Evolutionary conservation across 2,888 invertebrate genomes (phyloP), one percentile per base, ranked within the genome.

Genomic region (Leptinotarsa peninsularis): DNA sequence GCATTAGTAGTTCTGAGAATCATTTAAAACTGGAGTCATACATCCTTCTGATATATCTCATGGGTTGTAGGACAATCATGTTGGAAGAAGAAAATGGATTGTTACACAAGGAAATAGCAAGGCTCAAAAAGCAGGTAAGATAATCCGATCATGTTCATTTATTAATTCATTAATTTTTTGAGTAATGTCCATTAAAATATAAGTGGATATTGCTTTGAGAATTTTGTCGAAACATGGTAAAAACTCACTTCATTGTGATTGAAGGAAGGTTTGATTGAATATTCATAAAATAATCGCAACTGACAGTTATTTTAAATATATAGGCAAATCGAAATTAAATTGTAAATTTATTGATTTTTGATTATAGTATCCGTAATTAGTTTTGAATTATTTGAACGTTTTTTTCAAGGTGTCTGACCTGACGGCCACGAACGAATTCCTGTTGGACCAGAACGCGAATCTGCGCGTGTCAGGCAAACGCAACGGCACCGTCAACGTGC

Each of bases 391-490:
- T 7, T 7, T 2, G 33, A 33, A 33, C 43, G 33, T 21, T 50
- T 75, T 69, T 50, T 79, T 81, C 4, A 86, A 92, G 89, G 92
- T 93, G 21, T 91, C 91, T 50, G 94, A 94, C 86, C 87, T 94
- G 77, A 92, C 93, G 52, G 93, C 94, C 2, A 93, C 94, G 13
- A 95, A 95, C 86, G 94, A 95, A 85, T 94, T 94, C 85, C 89
- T 95, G 15, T 87, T 95, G 78, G 94, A 94, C 82, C 94, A 95
- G 87, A 94, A 94, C 87, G 94, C 94, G 33, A 92, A 93, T 79
- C 88, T 94, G 76, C 89, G 94, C 49, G 89, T 93, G 78, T 91
- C 91, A 17, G 91, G 90, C 74, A 91, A 91, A 79, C 88, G 90
- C 60, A 88, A 89, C 75, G 90, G 90, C 14, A 89, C 91, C 4